Percentiles rank a stretch among this genome's conserved stretches.
Evolutionary conservation across 2,113 vertebrate genomes (phyloP).

Genomic region (Leptobrachium leishanense): DNA sequence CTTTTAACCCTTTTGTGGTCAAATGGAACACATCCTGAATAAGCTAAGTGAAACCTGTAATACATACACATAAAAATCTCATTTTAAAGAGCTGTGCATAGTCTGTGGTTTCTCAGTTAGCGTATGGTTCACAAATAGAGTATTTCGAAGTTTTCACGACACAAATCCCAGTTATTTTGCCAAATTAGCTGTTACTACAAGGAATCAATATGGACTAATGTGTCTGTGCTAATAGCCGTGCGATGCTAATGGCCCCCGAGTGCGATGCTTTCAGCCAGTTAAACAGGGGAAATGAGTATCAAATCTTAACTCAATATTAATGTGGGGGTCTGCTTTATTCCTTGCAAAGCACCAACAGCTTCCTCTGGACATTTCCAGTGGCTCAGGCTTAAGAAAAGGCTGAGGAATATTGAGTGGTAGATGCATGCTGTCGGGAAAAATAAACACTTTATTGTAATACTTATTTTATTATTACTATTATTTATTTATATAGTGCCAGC

Average conservation of each 20-base stretch:
- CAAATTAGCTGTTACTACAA: conserved; percentile 6
- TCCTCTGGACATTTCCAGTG: not conserved
- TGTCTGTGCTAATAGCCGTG: conserved; percentile 15
- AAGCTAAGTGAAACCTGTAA: not conserved
- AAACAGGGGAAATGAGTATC: conserved; percentile 29
- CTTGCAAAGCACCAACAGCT: conserved; percentile 5
- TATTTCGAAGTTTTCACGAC: not conserved
- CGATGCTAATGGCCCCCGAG: conserved; percentile 2
- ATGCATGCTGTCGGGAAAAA: too few relatives aligned
- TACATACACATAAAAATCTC: not conserved
- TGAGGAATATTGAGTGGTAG: too few relatives aligned
- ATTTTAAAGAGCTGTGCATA: not conserved
- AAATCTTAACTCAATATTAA: conserved; percentile 33
- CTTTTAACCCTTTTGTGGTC: not conserved
- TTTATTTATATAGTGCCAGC: too few relatives aligned
- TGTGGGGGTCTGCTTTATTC: conserved; percentile 2
- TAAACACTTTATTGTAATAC: too few relatives aligned
- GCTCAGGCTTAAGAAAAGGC: too few relatives aligned
- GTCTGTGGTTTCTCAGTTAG: not conserved
- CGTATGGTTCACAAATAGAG: conserved; percentile 1
- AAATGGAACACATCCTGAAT: not conserved
- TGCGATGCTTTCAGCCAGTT: conserved; percentile 19
- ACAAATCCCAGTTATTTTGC: conserved; percentile 7
- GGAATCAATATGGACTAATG: conserved; percentile 21
- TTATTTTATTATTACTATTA: too few relatives aligned